Evolutionary conservation across 2,113 vertebrate species (phyloP).

Genomic region (Osmerus eperlanus): DNA sequence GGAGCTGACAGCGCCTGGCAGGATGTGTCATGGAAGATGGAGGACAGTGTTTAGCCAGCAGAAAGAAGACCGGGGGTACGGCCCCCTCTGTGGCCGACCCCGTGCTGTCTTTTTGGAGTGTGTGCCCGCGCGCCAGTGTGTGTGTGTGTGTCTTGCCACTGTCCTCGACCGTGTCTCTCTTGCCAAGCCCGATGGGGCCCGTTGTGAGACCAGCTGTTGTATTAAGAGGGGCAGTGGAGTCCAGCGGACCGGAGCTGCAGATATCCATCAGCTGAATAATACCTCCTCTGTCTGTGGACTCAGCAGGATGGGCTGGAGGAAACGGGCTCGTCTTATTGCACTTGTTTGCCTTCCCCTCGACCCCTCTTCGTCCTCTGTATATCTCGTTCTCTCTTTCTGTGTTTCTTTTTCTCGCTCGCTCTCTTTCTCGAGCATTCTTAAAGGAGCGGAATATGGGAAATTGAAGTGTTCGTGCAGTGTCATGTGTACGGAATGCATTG

Average conservation of each 20-base stretch:
- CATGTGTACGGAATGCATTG: no score
- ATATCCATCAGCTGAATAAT: not conserved
- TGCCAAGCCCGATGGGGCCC: not conserved
- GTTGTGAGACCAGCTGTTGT: slow-evolving; percentile 10
- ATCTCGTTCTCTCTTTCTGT: no score
- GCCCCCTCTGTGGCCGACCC: not conserved
- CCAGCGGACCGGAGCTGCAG: not conserved
- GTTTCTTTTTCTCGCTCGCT: not conserved
- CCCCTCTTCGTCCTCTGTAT: not conserved
- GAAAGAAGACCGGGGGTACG: not conserved
- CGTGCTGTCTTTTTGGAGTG: not conserved
- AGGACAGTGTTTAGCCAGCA: not conserved
- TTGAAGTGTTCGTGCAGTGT: no score
- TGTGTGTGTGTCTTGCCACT: not conserved
- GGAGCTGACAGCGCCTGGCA: not conserved
- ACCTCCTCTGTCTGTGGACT: slow-evolving; percentile 3
- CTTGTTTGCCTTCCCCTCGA: not conserved
- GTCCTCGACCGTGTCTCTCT: not conserved
- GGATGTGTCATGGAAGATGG: slow-evolving; percentile 1
- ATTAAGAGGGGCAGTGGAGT: not conserved
- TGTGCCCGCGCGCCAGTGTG: not conserved
- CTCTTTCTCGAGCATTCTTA: not conserved
- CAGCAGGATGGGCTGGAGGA: not conserved
- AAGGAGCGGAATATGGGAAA: not conserved
- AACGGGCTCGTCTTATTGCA: not conserved